Base-by-base conservation (phyloP, 1,140 invertebrate species). In the Orchestia grillus region DNA sequence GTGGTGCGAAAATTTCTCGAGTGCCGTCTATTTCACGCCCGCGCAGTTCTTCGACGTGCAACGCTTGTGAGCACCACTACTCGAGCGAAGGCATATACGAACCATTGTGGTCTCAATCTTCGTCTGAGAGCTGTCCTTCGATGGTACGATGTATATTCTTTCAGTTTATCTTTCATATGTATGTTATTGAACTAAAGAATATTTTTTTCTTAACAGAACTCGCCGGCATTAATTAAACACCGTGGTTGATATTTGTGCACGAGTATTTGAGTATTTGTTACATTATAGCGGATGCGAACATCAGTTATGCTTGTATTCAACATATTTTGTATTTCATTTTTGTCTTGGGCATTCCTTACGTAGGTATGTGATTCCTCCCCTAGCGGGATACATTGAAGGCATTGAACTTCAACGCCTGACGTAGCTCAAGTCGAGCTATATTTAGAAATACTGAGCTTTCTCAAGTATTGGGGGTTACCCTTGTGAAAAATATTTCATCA, bases 21-120 rank as follows among this genome's bases (percentile, higher is more conserved):
- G 36, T 0, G 44, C 11, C 36, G 8, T 45, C 43, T 47, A 43
- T 91, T 43, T 42, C 88, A 15, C 92, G 92, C 40, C 92, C 44
- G 6, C 92, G 44, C 6, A 94, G 92, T 45, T 94, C 44, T 42
- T 94, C 92, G 43, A 47, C 92, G 8, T 94, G 92, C 44, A 94
- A 94, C 92, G 92, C 43, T 44, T 94, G 92, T 40, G 92, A 94
- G 44, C 92, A 94, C 44, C 28, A 15, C 6, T 47, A 45, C 44
- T 45, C 43, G 3, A 11, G 19, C 0, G 92, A 94, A 44, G 92
- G 92, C 36, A 40, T 47, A 44, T 94, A 94, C 44, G 92, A 94
- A 28, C 36, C 41, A n/a, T 44, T 94, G 8, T 94, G 92, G 92
- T 19, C 43, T 8, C 43, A 11, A 4, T 40, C 44, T n/a, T 42